Conservation (phyloP, 2,888 invertebrate species). For the Scaptomyza cyrtandrae region DNA sequence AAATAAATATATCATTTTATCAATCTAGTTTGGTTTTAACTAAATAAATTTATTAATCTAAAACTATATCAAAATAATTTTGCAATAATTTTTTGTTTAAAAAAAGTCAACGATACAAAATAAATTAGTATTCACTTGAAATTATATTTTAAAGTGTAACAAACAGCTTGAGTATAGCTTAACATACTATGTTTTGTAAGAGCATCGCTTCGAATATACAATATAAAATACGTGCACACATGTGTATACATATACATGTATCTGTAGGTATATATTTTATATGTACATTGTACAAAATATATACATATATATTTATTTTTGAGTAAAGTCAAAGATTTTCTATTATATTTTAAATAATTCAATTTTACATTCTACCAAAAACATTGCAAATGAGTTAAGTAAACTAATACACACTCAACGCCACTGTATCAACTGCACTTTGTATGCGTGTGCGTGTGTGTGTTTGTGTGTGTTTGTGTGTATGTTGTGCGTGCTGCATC, state of each 20-base stretch:
- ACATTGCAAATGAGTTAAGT: conserved; percentile 77
- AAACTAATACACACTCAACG: conserved; percentile 53
- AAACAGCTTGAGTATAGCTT: neutral
- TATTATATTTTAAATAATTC: conserved; percentile 80
- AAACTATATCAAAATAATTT: neutral
- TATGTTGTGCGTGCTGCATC: conserved; percentile 61
- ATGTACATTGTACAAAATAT: conserved; percentile 12
- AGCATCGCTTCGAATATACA: conserved; percentile 15
- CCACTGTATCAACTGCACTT: conserved; percentile 47
- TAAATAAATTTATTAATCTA: neutral
- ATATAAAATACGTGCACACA: neutral
- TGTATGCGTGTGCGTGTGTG: neutral
- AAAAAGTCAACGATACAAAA: neutral
- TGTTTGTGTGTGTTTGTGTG: conserved; percentile 18
- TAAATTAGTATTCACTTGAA: neutral
- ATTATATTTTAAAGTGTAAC: neutral
- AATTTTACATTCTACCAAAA: conserved; percentile 79
- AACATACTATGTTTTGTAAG: neutral
- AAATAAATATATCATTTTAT: neutral
- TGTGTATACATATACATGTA: conserved; percentile 16
- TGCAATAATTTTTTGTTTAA: neutral
- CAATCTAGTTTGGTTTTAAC: fast-evolving
- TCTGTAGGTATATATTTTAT: conserved; percentile 7
- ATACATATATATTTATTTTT: conserved; percentile 54
- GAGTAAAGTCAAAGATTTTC: conserved; percentile 75